Base-by-base conservation (phyloP, 1,140 invertebrate species). In the Papilio polyxenes region DNA sequence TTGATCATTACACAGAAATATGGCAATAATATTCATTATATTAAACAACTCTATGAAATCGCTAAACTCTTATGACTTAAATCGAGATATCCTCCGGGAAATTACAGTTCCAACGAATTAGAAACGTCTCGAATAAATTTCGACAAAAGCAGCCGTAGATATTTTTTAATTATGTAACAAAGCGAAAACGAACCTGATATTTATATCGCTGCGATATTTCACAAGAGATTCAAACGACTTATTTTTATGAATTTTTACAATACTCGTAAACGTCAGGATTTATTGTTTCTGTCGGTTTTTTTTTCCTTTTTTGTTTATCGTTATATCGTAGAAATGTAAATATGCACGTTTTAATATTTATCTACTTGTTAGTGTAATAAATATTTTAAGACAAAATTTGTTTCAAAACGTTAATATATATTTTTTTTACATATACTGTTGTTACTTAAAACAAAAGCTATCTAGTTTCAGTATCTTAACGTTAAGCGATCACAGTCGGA, bases 41-140 rank as follows among this genome's bases (percentile, higher is more conserved):
- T 78, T 37, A 59, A 44, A 44, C 13, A 77, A 49, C 72, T 72
- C 44, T 31, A 23, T n/a, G 0, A 59, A 31, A 79, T 49, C 74
- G 6, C 17, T 81, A 11, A 23, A 74, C 48, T 75, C 79, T 82
- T 84, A n/a, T 84, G 8, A 80, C 85, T 88, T 87, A 78, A n/a
- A 75, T 81, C 85, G 65, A 10, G 20, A 62, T 23, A 81, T 87
- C 90, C 90, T 88, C 31, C 87, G 90, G 90, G 90, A 91, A 91
- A 91, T 91, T 89, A 91, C 88, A 89, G 88, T 89, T 89, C 87
- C 81, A 84, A 85, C 85, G 87, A 90, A 90, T 91, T 91, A 90
- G 87, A 86, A 86, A 77, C 80, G 85, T 82, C 77, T 83, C 81
- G 85, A 87, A 91, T 89, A 91, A 89, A 90, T 90, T 89, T 86